Evolutionary conservation across 2,797 vertebrate species (phyloP), one percentile per base, ranked within the genome.

Genomic region (Myiotriccus ornatus): DNA sequence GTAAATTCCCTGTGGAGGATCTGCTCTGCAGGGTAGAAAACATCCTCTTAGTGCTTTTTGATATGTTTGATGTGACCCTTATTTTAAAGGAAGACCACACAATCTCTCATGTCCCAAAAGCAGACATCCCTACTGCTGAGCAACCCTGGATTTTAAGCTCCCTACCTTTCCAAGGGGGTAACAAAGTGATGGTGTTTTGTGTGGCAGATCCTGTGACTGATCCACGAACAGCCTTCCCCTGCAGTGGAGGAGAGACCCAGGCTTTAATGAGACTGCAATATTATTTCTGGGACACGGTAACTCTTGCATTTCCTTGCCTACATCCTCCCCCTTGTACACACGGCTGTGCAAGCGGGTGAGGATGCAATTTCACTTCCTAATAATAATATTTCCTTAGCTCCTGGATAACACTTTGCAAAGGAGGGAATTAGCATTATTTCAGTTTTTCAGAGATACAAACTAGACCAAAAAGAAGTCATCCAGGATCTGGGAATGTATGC

Each of bases 261-360:
- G 98, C 98, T 70, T 95, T 98, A 80, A 97, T 94, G 87, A 97
- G 98, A 81, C 94, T 99, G 41, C 97, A 98, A 52, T 98, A 98
- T 96, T 99, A 98, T 88, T 98, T 99, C 49, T 98, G 98, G 98
- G 98, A 98, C 53, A 98, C 97, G 47, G 98, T 99, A 96, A 98
- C 97, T 85, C 43, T 34, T 43, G n/a, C 6, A 60, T 76, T 94
- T 93, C 74, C 65, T 87, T 73, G 53, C 35, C 57, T 92, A 14
- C 57, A 69, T 87, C 84, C 81, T 94, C 53, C 57, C 53, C 28
- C 81, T 75, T 60, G 30, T 74, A 46, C 56, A n/a, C n/a, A 34
- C 0, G 12, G 78, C 84, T 47, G 27, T 64, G 69, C 71, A 47
- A 77, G 43, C 41, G 89, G n/a, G 78, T 71, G 90, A 94, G 87